Base-by-base conservation (phyloP, 1,140 invertebrate species). In the Eriosoma lanigerum region DNA sequence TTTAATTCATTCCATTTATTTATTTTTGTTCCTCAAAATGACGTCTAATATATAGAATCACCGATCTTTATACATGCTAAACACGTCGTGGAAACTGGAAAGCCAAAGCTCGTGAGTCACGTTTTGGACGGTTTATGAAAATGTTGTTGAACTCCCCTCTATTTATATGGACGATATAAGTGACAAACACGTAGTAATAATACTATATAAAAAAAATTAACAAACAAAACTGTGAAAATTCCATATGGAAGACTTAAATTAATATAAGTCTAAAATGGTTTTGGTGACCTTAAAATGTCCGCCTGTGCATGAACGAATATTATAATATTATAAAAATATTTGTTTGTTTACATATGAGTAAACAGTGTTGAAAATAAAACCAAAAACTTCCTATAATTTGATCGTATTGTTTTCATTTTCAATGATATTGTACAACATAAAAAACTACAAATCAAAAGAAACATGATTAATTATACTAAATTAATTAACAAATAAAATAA, bases 31-130 rank as follows among this genome's bases (percentile, higher is more conserved):
- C 46, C 44, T 52, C n/a, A 19, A 46, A 3, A 26, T 72, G 52
- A 12, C 17, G 26, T 72, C 66, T 19, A 32, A 46, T 46, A 68
- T 68, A n/a, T 38, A 8, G 8, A 38, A 24, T 13, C 24, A 70
- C 26, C 10, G 46, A 70, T 70, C 15, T 29, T 5, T 29, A 29
- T 72, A 70, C 48, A 21, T 46, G 38, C 21, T 19, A 72, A 72
- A 52, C 46, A 52, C 26, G 24, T 72, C 68, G 19, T 72, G 68
- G 21, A 32, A 50, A 48, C 9, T 72, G 68, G 44, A 32, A 50
- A 48, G 46, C 21, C 70, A 75, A 75, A 75, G 52, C 72, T 75
- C 72, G 72, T 75, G 72, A 75, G 72, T 75, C 72, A 75, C 72
- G 72, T 75, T 75, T 58, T 38, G 54, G 26, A 44, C 29, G n/a